Evolutionary conservation across 2,797 vertebrate species (phyloP).

Genomic region (Molossus molossus): DNA sequence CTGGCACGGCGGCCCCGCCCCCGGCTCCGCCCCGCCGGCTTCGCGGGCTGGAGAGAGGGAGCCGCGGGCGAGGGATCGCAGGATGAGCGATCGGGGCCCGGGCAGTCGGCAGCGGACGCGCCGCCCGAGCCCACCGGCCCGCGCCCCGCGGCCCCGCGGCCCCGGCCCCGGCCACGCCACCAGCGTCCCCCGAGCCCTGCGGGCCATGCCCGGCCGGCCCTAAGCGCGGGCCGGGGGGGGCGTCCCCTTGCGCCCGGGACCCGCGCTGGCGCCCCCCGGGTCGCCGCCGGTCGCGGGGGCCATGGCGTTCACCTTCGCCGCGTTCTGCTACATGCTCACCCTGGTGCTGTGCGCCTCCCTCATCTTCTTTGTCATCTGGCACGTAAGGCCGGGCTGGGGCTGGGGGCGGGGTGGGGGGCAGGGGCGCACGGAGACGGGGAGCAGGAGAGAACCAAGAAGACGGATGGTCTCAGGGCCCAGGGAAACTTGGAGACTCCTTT

Average conservation of each 20-base stretch:
- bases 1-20: conserved; percentile 77
- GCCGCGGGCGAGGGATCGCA: conserved; percentile 84
- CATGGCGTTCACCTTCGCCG: conserved; percentile 90
- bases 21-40: conserved; percentile 85
- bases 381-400: conserved; percentile 86
- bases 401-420: conserved; percentile 49
- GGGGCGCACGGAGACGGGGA: background rate
- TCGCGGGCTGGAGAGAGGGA: conserved; percentile 85
- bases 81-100: conserved; percentile 85
- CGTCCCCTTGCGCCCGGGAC: conserved; percentile 81
- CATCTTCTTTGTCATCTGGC: conserved; percentile 91
- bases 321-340: conserved; percentile 91
- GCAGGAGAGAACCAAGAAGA: background rate
- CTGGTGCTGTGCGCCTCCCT: conserved; percentile 90
- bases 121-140: conserved; percentile 80
- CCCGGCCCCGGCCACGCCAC: conserved; percentile 74
- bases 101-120: conserved; percentile 84
- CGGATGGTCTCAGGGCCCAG: conserved; percentile 38
- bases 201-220: conserved; percentile 81
- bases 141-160: conserved; percentile 72
- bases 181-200: conserved; percentile 25
- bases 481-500: conserved; percentile 69
- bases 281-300: conserved; percentile 82
- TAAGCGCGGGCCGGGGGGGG: conserved; percentile 82
- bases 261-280: conserved; percentile 87